These are phyloP conservation scores for Mimas tiliae DNA, from an alignment of 2,888 invertebrate genomes.

Conservation along the genomic window DNA sequence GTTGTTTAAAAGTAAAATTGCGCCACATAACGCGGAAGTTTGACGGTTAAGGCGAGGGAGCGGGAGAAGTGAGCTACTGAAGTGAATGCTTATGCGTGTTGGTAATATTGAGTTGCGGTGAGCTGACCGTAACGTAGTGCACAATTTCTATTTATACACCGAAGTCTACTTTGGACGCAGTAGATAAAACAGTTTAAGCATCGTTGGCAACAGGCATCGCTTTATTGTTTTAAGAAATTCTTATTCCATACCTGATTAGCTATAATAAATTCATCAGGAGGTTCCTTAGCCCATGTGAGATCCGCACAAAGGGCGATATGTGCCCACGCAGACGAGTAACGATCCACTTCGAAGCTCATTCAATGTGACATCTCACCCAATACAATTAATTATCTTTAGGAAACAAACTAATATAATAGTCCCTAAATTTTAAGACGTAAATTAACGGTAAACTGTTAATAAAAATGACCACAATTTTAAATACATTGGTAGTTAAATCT, in stretches of 20 bases:
- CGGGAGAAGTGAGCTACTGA: too few relatives aligned
- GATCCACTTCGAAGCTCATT: slow-evolving; percentile 83
- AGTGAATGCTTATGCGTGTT: too few relatives aligned
- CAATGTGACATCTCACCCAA: slow-evolving; percentile 81
- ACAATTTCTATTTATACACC: too few relatives aligned
- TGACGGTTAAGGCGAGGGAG: too few relatives aligned
- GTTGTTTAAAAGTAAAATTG: too few relatives aligned
- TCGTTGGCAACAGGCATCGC: too few relatives aligned
- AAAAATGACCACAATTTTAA: slow-evolving; percentile 82
- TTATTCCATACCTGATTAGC: slow-evolving; percentile 72
- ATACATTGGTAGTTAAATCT: slow-evolving; percentile 81
- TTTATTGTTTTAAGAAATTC: too few relatives aligned
- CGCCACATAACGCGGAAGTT: too few relatives aligned
- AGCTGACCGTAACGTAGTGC: too few relatives aligned
- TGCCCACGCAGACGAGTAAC: slow-evolving; percentile 79
- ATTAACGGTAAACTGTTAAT: slow-evolving; percentile 78
- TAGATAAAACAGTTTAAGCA: too few relatives aligned
- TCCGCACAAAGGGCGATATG: slow-evolving; percentile 82
- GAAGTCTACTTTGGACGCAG: too few relatives aligned
- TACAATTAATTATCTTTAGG: slow-evolving; percentile 75
- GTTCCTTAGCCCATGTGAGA: slow-evolving; percentile 79
- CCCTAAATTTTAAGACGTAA: slow-evolving; percentile 77
- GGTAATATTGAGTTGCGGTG: too few relatives aligned
- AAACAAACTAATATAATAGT: slow-evolving; percentile 75
- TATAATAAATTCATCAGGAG: slow-evolving; percentile 78